Evolutionary conservation across 2,113 vertebrate genomes (phyloP).

Genomic region (Phyllostomus discolor): DNA sequence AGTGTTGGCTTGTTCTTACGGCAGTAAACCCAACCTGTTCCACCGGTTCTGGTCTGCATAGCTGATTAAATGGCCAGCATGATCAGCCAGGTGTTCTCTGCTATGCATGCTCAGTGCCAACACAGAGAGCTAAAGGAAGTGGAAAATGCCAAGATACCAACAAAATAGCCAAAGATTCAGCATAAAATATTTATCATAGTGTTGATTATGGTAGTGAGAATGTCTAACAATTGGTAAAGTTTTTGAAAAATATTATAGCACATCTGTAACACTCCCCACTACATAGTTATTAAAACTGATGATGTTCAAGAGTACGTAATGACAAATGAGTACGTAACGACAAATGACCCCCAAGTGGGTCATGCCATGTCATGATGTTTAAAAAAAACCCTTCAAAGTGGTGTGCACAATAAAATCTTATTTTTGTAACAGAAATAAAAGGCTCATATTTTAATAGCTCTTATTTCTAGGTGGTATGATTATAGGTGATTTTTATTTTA

Average conservation of each 20-base stretch:
- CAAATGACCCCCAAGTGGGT: neutral
- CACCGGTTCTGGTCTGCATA: neutral
- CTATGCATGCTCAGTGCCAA: neutral
- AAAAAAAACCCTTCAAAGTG: neutral
- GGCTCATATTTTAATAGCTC: neutral
- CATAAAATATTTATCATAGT: neutral
- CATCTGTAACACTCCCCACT: neutral
- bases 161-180: neutral
- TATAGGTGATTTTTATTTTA: neutral
- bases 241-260: neutral
- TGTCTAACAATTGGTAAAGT: neutral
- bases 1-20: constrained; percentile 3
- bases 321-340: neutral
- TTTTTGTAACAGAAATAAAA: neutral
- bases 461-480: neutral
- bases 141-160: constrained; percentile 16
- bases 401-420: neutral
- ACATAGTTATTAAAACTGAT: neutral
- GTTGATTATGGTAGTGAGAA: neutral
- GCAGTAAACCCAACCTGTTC: constrained; percentile 22
- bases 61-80: neutral
- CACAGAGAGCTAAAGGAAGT: neutral
- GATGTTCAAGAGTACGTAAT: neutral
- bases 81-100: neutral
- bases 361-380: neutral